Evolutionary conservation across 2,888 invertebrate species (phyloP).

Genomic region (Chaitophorus viminalis): DNA sequence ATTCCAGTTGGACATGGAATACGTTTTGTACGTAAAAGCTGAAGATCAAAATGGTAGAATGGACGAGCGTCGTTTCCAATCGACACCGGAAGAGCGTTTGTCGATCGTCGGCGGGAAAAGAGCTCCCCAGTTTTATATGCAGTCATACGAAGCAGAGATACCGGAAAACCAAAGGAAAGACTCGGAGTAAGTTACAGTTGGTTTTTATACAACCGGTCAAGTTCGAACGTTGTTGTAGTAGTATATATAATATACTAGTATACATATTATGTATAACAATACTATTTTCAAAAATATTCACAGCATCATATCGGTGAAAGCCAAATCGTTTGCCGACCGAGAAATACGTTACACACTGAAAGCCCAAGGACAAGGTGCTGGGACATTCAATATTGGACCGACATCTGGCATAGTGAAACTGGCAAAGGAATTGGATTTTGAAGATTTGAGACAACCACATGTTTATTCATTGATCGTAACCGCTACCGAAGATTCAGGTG

Average conservation of each 20-base stretch:
- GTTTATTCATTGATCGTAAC: constrained; percentile 92
- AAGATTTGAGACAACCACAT: constrained; percentile 93
- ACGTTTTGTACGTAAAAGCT: constrained; percentile 94
- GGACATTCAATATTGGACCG: constrained; percentile 94
- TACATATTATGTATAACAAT: neutral
- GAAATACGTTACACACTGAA: constrained; percentile 96
- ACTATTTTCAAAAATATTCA: constrained; percentile 66
- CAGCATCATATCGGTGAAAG: constrained; percentile 96
- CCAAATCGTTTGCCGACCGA: constrained; percentile 95
- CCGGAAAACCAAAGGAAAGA: constrained; percentile 97
- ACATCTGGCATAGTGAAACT: constrained; percentile 94
- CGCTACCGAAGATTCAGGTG: constrained; percentile 97
- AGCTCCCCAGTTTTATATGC: constrained; percentile 97
- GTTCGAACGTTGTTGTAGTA: neutral
- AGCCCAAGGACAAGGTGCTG: constrained; percentile 90
- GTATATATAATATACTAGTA: neutral
- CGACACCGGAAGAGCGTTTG: constrained; percentile 89
- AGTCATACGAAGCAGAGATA: constrained; percentile 93
- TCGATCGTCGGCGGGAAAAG: constrained; percentile 97
- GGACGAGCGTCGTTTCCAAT: constrained; percentile 89
- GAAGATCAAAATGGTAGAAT: constrained; percentile 94
- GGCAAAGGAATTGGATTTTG: constrained; percentile 95
- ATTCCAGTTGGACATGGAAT: constrained; percentile 95
- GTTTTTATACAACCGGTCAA: neutral
- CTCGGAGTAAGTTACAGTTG: constrained; percentile 81